Conservation (phyloP, 2,888 invertebrate species). For the Harmothoe impar region DNA sequence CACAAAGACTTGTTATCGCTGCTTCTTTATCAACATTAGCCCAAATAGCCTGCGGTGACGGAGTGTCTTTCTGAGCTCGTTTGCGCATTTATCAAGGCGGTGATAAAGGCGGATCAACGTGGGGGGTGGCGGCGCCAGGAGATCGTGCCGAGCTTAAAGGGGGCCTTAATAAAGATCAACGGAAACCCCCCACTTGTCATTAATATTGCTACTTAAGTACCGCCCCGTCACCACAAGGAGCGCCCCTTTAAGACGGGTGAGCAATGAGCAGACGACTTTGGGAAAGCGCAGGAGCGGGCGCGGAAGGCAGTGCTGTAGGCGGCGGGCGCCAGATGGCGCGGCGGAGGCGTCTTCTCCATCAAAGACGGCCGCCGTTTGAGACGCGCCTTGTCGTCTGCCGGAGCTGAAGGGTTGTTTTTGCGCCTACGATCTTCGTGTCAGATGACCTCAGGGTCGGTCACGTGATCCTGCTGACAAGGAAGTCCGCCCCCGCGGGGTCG, state of each 20-base stretch:
- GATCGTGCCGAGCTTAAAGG: conserved; percentile 30
- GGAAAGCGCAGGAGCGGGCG: conserved; percentile 6
- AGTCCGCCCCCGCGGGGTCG: not conserved
- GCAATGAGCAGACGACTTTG: conserved; percentile 18
- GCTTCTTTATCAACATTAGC: conserved; percentile 61
- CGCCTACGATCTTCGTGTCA: conserved; percentile 41
- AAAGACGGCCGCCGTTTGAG: not conserved
- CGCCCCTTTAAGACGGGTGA: conserved; percentile 47
- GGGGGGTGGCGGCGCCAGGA: conserved; percentile 1
- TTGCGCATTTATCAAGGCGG: conserved; percentile 52
- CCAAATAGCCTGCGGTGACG: conserved; percentile 59
- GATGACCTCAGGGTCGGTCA: conserved; percentile 52
- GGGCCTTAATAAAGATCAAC: conserved; percentile 46
- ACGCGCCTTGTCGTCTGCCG: not conserved
- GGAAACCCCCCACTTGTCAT: conserved; percentile 59
- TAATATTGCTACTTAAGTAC: conserved; percentile 55
- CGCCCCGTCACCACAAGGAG: not conserved
- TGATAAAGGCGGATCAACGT: conserved; percentile 51
- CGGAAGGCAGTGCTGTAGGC: not conserved
- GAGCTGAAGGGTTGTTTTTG: not conserved
- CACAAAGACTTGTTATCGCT: conserved; percentile 53
- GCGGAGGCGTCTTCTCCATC: conserved; percentile 40
- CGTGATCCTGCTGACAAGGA: conserved; percentile 53
- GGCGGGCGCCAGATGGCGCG: conserved; percentile 37
- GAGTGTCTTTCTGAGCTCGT: conserved; percentile 46